Evolutionary conservation across 2,797 vertebrate species (phyloP).

Genomic region (Parauchenoglanis punctatus): DNA sequence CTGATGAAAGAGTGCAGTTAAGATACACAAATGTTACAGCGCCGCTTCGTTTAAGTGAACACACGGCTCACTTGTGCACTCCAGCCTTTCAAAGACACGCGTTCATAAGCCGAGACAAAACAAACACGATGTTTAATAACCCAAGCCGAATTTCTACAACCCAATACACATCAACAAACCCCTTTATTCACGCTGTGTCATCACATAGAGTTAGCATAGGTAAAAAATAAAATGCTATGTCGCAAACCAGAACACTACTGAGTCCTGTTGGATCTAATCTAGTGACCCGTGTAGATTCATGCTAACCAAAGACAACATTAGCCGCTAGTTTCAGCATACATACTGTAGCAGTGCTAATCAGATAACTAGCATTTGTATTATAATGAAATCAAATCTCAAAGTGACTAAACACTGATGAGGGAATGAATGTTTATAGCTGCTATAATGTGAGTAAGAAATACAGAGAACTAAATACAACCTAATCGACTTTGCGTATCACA

Average conservation of each 20-base stretch:
- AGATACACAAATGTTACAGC: conserved; percentile 34
- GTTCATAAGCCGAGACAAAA: neutral
- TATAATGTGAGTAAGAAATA: neutral
- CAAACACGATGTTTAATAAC: neutral
- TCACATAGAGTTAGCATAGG: neutral
- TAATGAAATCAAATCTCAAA: neutral
- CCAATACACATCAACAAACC: neutral
- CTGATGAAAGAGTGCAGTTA: conserved; percentile 54
- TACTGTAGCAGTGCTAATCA: neutral
- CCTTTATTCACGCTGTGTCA: neutral
- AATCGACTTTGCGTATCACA: neutral
- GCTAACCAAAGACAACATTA: neutral
- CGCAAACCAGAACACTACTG: neutral
- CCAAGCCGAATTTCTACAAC: neutral
- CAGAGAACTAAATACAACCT: too few species aligned
- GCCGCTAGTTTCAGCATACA: neutral
- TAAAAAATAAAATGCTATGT: neutral
- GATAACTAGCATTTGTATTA: neutral
- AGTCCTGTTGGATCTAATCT: neutral
- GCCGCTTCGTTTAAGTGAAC: neutral
- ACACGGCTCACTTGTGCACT: neutral
- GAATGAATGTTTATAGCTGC: neutral
- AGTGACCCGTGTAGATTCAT: neutral
- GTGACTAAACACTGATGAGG: neutral
- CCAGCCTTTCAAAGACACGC: neutral